Base-by-base conservation (phyloP, 2,113 vertebrate genomes). In the Argyrosomus japonicus region DNA sequence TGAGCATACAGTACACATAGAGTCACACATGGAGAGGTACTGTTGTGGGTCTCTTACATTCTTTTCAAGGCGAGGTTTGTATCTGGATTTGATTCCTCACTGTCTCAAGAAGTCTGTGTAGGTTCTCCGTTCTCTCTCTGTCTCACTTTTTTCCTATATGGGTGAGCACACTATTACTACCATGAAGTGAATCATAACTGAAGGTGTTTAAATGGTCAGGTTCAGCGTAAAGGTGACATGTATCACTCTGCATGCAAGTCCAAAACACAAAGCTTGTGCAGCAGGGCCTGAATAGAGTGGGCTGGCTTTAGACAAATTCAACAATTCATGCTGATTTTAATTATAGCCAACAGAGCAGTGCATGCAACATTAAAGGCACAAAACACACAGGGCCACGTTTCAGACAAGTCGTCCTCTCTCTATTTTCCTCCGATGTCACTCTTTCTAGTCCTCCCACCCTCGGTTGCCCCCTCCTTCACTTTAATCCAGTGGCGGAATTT, bases 401-500 rank as follows among this genome's bases (percentile, higher is more conserved):
- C 77, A 82, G 75, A 85, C 74, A 77, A 80, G 84, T 83, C 70
- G 40, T 82, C 79, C 64, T 85, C 80, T 85, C 77, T 81, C 68
- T 82, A 21, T 81, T 87, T 86, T 53, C 75, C 40, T 77, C 74
- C 85, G 82, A 78, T 90, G 84, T 89, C 89, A 80, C 77, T 87
- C 81, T 79, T 77, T 85, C 79, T 78, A 58, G 74, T 84, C 78
- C 75, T 83, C 83, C 81, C 87, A 85, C 71, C 75, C 82, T 77
- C n/a, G 60, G 75, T 80, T 78, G 82, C 84, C 77, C 83, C 82
- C 80, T 84, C 86, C 88, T 83, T 88, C 89, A 86, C 92, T 94
- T 93, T 95, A 94, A 95, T 95, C 92, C 94, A 93, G 91, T 91
- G 87, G 90, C 27, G 89, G 93, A 93, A 94, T 95, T 95, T 93